Conservation (phyloP, 2,888 invertebrate genomes). For the Apodemia mormo region DNA sequence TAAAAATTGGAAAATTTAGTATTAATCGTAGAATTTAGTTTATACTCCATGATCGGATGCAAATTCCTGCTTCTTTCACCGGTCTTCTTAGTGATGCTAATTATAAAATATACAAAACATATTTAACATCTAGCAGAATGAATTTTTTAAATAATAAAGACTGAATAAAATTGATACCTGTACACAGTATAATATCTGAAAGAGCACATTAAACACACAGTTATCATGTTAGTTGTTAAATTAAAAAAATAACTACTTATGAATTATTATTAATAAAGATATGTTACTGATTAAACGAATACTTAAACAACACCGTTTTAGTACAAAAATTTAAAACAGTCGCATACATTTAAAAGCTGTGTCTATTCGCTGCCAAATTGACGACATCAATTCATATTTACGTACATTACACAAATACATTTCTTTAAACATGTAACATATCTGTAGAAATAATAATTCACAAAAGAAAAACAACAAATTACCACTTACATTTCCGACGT, state of each 20-base stretch:
- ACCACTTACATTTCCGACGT: conserved; percentile 64
- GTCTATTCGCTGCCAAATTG: not conserved
- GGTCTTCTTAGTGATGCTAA: no score
- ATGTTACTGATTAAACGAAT: not conserved
- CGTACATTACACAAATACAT: not conserved
- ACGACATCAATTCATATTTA: not conserved
- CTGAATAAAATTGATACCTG: conserved; percentile 70
- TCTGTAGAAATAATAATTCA: not conserved
- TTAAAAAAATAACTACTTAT: conserved; percentile 26
- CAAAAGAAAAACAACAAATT: conserved; percentile 33
- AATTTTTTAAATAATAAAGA: no score
- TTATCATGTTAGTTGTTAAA: conserved; percentile 44
- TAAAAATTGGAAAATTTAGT: no score
- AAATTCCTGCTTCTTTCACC: no score
- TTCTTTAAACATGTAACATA: not conserved
- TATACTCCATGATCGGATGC: no score
- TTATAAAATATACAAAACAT: no score
- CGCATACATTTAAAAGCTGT: not conserved
- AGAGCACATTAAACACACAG: conserved; percentile 69
- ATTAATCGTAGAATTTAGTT: no score
- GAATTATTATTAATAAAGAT: conserved; percentile 35
- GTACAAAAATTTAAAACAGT: not conserved
- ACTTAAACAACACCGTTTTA: no score
- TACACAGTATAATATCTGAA: conserved; percentile 60
- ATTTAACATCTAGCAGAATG: no score